These are phyloP conservation scores for Cephonodes hylas DNA, from an alignment of 2,888 invertebrate species.

Conservation along the genomic window DNA sequence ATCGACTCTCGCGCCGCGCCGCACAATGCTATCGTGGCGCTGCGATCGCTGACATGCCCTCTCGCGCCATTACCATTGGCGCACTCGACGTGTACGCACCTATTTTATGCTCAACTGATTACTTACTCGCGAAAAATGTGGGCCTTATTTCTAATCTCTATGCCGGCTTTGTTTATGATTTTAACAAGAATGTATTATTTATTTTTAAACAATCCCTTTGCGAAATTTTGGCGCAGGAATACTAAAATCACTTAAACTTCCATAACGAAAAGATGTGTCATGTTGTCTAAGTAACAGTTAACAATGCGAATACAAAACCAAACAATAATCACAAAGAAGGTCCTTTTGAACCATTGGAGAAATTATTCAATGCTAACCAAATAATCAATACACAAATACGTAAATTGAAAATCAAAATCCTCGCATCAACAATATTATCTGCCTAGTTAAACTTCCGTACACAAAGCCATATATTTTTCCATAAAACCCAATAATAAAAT, in stretches of 20 bases:
- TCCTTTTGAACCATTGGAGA: too few relatives aligned
- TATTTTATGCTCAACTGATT: conserved; percentile 61
- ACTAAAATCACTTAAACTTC: background rate
- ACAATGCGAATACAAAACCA: too few relatives aligned
- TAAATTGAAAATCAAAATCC: too few relatives aligned
- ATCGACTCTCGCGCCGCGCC: conserved; percentile 67
- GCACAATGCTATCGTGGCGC: conserved; percentile 78
- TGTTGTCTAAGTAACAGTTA: background rate
- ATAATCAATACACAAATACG: too few relatives aligned
- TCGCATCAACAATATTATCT: too few relatives aligned
- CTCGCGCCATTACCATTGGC: conserved; percentile 75
- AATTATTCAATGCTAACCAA: too few relatives aligned
- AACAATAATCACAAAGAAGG: too few relatives aligned
- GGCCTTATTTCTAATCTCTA: background rate
- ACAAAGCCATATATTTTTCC: background rate
- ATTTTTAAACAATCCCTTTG: too few relatives aligned
- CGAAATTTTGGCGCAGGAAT: too few relatives aligned
- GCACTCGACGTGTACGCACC: conserved; percentile 59
- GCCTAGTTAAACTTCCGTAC: too few relatives aligned
- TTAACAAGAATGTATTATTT: too few relatives aligned
- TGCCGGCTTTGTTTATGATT: background rate
- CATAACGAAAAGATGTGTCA: background rate
- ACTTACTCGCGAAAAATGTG: conserved; percentile 43
- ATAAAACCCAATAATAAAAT: background rate
- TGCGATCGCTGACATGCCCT: conserved; percentile 73